Evolutionary conservation across 2,797 vertebrate genomes (phyloP).

Genomic region (Eospalax fontanierii): DNA sequence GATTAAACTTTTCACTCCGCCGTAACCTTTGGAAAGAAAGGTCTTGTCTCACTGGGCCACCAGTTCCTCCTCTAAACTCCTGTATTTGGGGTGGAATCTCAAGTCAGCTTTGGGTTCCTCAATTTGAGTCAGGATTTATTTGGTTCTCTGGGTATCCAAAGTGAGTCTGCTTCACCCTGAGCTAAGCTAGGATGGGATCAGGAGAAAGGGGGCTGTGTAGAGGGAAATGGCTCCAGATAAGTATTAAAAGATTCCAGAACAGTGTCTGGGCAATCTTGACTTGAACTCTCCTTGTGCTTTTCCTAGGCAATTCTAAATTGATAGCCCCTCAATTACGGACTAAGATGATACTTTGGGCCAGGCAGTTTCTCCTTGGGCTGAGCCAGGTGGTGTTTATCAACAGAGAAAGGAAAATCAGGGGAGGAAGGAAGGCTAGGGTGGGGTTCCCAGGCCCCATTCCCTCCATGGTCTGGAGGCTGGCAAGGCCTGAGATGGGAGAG

Average conservation of each 20-base stretch:
- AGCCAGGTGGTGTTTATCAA: slow-evolving; percentile 24
- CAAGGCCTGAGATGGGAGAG: neutral
- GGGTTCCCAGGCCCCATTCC: neutral
- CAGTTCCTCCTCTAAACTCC: neutral
- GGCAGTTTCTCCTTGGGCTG: slow-evolving; percentile 15
- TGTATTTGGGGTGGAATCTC: neutral
- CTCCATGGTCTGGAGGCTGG: neutral
- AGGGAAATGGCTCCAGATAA: neutral
- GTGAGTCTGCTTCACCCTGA: neutral
- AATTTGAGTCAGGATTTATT: neutral
- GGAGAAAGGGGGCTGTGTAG: neutral
- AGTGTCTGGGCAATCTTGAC: neutral
- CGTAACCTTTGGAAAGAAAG: neutral
- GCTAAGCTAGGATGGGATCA: neutral
- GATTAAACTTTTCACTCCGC: no score
- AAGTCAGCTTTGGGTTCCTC: neutral
- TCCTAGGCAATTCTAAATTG: slow-evolving; percentile 69
- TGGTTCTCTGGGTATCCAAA: neutral
- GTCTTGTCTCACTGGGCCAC: neutral
- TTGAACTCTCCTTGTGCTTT: slow-evolving; percentile 24
- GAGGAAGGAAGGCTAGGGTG: neutral
- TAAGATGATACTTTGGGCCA: slow-evolving; percentile 61
- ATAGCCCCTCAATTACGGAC: slow-evolving; percentile 53
- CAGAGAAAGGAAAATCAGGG: neutral
- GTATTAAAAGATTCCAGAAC: slow-evolving; percentile 48